Evolutionary conservation across 2,797 vertebrate genomes (phyloP).

Genomic region (Crocidura indochinensis): DNA sequence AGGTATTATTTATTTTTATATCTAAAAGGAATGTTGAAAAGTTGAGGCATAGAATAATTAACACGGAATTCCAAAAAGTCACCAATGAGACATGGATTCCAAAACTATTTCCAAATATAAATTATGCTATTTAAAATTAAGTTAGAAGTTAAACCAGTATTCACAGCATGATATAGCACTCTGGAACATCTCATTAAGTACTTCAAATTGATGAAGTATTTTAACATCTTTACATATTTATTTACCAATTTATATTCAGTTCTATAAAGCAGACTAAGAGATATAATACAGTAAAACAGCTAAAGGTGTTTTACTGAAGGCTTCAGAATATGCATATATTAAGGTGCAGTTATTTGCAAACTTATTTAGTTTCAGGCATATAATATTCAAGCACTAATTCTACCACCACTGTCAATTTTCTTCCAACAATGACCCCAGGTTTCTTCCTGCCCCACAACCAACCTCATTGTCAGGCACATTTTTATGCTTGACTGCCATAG

Average conservation of each 20-base stretch:
- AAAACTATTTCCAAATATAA: slow-evolving; percentile 63
- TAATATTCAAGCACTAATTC: too few relatives aligned
- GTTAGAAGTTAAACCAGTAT: background rate
- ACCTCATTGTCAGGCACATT: too few relatives aligned
- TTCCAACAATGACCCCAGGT: too few relatives aligned
- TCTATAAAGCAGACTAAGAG: slow-evolving; percentile 41
- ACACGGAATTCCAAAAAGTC: slow-evolving; percentile 47
- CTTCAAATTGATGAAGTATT: slow-evolving; percentile 73
- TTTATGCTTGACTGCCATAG: too few relatives aligned
- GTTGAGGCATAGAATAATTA: slow-evolving; percentile 56
- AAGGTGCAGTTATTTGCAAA: too few relatives aligned
- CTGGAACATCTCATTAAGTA: slow-evolving; percentile 74
- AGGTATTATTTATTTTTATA: slow-evolving; percentile 46
- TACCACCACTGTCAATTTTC: too few relatives aligned
- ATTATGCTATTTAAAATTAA: slow-evolving; percentile 62
- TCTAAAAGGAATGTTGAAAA: slow-evolving; percentile 54
- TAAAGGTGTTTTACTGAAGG: background rate
- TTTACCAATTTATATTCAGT: slow-evolving; percentile 73
- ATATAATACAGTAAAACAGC: background rate
- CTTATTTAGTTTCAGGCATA: too few relatives aligned
- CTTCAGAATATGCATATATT: slow-evolving; percentile 47
- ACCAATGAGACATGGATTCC: slow-evolving; percentile 49
- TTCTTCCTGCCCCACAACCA: too few relatives aligned
- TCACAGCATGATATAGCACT: slow-evolving; percentile 52
- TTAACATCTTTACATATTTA: slow-evolving; percentile 61